Conservation (phyloP, 2,797 vertebrate genomes). For the Trachurus trachurus region DNA sequence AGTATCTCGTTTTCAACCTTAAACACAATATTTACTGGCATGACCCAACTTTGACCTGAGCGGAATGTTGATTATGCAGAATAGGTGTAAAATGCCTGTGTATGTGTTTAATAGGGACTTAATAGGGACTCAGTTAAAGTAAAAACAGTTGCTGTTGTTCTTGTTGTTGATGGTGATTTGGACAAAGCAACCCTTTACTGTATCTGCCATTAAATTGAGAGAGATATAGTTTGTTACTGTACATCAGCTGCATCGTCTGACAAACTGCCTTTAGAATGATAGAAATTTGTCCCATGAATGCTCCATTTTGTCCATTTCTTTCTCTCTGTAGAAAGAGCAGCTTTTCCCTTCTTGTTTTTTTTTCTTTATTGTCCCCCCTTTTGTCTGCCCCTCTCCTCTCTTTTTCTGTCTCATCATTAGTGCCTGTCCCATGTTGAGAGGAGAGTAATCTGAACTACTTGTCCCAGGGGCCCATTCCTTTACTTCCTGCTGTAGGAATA, state of each 20-base stretch:
- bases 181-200: background rate
- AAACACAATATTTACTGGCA: background rate
- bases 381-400: constrained; percentile 69
- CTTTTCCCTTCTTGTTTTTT: constrained; percentile 9
- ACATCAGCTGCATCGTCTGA: constrained; percentile 6
- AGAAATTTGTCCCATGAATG: background rate
- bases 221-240: background rate
- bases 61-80: background rate
- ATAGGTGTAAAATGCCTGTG: too few relatives aligned
- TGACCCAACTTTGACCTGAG: too few relatives aligned
- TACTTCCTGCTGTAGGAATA: constrained; percentile 99
- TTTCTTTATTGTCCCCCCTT: constrained; percentile 40
- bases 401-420: constrained; percentile 92
- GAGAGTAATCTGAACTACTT: constrained; percentile 98
- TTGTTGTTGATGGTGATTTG: constrained; percentile 3
- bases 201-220: background rate
- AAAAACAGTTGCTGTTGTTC: background rate
- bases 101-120: too few relatives aligned
- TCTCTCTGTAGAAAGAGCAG: constrained; percentile 10
- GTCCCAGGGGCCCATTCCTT: constrained; percentile 98
- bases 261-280: constrained; percentile 16
- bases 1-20: background rate
- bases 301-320: constrained; percentile 29
- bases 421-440: constrained; percentile 93
- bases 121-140: too few relatives aligned